phyloP scores from a whole-genome alignment of 2,113 vertebrate genomes.

The Daubentonia madagascariensis region DNA sequence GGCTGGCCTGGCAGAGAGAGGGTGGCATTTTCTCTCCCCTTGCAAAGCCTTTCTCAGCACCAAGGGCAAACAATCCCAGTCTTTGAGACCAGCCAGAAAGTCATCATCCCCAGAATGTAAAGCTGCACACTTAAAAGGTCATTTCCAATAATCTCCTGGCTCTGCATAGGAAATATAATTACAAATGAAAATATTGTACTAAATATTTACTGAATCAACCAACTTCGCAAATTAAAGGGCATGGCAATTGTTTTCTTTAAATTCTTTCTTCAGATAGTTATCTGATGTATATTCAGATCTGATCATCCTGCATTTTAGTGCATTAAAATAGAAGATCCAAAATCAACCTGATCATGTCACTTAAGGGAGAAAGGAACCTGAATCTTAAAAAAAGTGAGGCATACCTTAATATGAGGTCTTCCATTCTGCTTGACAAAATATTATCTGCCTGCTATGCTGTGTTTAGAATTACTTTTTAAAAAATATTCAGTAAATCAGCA shows the following conservation, averaged over 20 bases:
- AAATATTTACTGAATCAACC: conserved; percentile 1
- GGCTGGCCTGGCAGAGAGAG: neutral
- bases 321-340: neutral
- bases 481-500: neutral
- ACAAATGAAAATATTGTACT: neutral
- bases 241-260: neutral
- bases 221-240: neutral
- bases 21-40: neutral
- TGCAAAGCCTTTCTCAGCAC: neutral
- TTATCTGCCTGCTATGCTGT: neutral
- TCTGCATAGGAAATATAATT: neutral
- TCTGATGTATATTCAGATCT: neutral
- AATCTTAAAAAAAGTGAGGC: neutral
- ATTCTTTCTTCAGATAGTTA: neutral
- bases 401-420: neutral
- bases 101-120: neutral
- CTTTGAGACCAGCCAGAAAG: conserved; percentile 10
- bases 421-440: neutral
- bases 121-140: neutral
- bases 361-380: neutral
- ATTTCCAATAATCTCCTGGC: neutral
- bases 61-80: neutral
- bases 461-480: neutral
- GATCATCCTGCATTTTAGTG: neutral
- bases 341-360: neutral